Evolutionary conservation across 2,113 vertebrate species (phyloP).

Genomic region (Riparia riparia): DNA sequence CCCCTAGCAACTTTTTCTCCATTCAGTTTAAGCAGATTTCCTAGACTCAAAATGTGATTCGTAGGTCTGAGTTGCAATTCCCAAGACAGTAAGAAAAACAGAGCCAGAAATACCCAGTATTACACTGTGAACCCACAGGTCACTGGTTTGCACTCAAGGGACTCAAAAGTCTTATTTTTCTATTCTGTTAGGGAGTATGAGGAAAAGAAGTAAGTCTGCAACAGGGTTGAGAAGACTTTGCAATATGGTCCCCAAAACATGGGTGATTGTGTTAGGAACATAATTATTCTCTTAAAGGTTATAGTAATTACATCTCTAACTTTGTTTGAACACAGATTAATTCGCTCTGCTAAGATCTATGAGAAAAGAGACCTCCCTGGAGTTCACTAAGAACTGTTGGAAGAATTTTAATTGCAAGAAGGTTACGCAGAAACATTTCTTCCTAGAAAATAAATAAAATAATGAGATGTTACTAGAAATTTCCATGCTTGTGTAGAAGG

Average conservation of each 20-base stretch:
- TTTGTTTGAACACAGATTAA: constrained; percentile 71
- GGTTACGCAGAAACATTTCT: constrained; percentile 50
- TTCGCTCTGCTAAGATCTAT: constrained; percentile 51
- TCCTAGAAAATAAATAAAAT: constrained; percentile 7
- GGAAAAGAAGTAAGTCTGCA: background rate
- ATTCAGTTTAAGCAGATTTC: background rate
- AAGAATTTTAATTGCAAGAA: constrained; percentile 72
- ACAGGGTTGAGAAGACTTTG: background rate
- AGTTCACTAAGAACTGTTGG: constrained; percentile 18
- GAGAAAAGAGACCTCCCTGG: constrained; percentile 41
- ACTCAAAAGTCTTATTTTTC: background rate
- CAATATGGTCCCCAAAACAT: constrained; percentile 35
- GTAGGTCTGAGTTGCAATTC: background rate
- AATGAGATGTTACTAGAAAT: background rate
- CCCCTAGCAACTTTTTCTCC: background rate
- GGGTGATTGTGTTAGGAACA: constrained; percentile 31
- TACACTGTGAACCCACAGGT: background rate
- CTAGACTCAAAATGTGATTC: background rate
- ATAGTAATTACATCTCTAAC: constrained; percentile 74
- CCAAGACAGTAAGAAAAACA: background rate
- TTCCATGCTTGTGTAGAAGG: background rate
- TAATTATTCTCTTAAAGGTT: constrained; percentile 75
- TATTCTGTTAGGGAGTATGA: background rate
- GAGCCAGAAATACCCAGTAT: background rate
- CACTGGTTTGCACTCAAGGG: background rate